phyloP scores from a whole-genome alignment of 1,140 invertebrate species.

The Ectropis grisescens region DNA sequence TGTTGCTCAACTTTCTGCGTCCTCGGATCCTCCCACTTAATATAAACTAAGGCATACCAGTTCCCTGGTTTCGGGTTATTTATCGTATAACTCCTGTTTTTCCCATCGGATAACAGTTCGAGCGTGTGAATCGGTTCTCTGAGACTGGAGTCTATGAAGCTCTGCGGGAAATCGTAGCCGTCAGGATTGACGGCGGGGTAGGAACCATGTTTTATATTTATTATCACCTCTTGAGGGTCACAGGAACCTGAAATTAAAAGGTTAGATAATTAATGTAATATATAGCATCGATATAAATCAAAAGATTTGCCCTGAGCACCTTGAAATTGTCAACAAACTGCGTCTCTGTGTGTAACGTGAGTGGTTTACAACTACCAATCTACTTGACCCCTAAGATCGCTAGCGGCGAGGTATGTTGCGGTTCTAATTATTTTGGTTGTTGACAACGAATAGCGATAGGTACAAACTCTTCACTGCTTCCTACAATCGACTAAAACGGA shows the following conservation, averaged over 20 bases:
- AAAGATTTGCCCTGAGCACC: no score
- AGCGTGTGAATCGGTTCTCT: slow-evolving; percentile 37
- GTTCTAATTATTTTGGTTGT: no score
- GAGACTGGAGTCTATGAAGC: slow-evolving; percentile 70
- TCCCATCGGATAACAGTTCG: slow-evolving; percentile 41
- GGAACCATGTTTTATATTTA: slow-evolving; percentile 80
- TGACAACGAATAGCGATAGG: no score
- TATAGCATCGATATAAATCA: no score
- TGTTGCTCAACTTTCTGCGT: slow-evolving; percentile 78
- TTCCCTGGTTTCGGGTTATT: slow-evolving; percentile 76
- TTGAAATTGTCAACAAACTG: no score
- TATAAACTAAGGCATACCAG: slow-evolving; percentile 85
- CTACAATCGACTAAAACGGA: no score
- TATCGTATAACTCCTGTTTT: slow-evolving; percentile 37
- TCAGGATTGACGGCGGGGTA: slow-evolving; percentile 84
- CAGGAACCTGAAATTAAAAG: slow-evolving; percentile 73
- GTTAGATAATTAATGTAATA: no score
- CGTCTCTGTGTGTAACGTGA: no score
- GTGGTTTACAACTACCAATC: no score
- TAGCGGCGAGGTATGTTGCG: no score
- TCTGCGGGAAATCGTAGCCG: slow-evolving; percentile 77
- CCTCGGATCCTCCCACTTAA: slow-evolving; percentile 80
- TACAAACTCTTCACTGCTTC: no score
- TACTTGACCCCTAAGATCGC: no score
- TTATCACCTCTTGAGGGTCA: slow-evolving; percentile 70